These are phyloP conservation scores for Agapostemon virescens DNA, from an alignment of 2,888 invertebrate species.

Conservation along the genomic window DNA sequence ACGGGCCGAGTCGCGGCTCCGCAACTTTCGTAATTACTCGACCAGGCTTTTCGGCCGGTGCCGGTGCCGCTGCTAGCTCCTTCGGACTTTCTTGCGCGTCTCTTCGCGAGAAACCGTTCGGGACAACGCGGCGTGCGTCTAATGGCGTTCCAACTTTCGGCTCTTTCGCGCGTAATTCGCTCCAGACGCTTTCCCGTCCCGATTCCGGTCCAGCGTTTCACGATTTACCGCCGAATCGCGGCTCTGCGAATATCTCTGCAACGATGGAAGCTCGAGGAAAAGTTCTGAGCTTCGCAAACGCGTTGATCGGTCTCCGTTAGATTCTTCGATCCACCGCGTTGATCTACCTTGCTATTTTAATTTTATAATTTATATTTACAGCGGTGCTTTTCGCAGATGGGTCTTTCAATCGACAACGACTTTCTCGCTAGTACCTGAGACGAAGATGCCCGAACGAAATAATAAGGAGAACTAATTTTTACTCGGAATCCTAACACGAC, in stretches of 20 bases:
- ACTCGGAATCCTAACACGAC: neutral
- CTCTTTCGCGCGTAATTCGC: neutral
- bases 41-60: neutral
- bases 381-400: no score
- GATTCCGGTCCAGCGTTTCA: neutral
- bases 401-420: no score
- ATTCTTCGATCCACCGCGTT: no score
- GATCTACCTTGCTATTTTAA: no score
- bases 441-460: neutral
- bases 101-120: neutral
- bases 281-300: neutral
- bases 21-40: conserved; percentile 68
- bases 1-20: conserved; percentile 57
- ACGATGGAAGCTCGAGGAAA: neutral
- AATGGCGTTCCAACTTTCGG: conserved; percentile 10
- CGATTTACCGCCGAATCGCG: neutral
- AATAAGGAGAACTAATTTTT: neutral
- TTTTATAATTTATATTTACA: no score
- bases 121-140: conserved; percentile 23
- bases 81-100: conserved; percentile 22
- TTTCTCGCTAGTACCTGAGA: no score
- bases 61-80: neutral
- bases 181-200: neutral
- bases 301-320: no score
- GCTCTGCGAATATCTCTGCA: neutral